Evolutionary conservation across 2,888 invertebrate species (phyloP), one percentile per base, ranked within the genome.

Genomic region (Drosophila mayaguana): DNA sequence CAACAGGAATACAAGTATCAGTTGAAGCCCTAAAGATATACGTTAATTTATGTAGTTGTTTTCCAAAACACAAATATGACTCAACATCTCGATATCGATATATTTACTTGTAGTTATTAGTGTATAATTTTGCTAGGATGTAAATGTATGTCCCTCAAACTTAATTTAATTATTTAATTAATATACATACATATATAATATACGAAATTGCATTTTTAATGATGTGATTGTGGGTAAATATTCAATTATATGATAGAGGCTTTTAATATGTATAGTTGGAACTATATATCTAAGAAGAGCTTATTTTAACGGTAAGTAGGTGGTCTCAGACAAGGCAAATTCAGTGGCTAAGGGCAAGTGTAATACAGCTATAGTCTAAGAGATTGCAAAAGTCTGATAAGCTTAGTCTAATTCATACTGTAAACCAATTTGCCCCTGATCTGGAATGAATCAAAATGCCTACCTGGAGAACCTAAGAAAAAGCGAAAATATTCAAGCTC

Each of bases 71-170:
- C 67, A 79, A 84, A 78, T 82, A 78, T 81, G 72, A 79, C 81
- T 86, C 85, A 83, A 78, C 87, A 83, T 83, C 83, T 83, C 83
- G 87, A 83, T 83, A 82, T 82, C 84, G 84, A 82, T 82, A 83
- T 83, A 86, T 86, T 83, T 86, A 80, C 81, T 71, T 88, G 88
- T 90, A 90, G 90, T 87, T 89, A 81, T 88, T 90, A 90, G 89
- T 87, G 85, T 89, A 88, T 89, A 85, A 83, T 86, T 82, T 85
- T 81, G 84, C 83, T 89, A 89, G 89, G 88, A 83, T 90, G 88
- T 90, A 90, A 90, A 89, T 90, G 90, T 90, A 90, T 89, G 88
- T 90, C 88, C 84, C 90, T 81, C 82, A 78, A 79, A 84, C 81
- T 86, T 90, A 86, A 88, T 88, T 88, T 89, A 88, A 89, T 85